phyloP scores from a whole-genome alignment of 2,113 vertebrate species.

The Varanus komodoensis region DNA sequence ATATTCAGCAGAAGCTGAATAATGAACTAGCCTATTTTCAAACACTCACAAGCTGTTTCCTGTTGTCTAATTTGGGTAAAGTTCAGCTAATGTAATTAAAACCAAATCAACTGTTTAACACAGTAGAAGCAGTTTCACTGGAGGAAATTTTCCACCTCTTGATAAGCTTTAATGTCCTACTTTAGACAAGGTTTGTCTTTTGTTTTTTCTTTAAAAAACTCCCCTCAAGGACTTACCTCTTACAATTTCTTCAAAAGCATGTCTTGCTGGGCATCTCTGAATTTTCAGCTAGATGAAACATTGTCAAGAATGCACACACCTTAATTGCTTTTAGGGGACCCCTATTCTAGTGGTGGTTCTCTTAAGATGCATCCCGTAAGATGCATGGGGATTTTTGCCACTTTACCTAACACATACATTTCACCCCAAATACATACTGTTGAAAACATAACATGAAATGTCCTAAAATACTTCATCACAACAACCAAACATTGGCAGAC shows the following conservation, averaged over 20 bases:
- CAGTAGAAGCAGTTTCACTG: conserved; percentile 3
- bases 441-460: neutral
- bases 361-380: neutral
- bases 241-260: neutral
- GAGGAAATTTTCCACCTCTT: conserved; percentile 7
- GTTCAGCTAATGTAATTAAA: conserved; percentile 34
- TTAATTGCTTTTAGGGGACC: neutral
- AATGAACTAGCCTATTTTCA: conserved; percentile 29
- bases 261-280: neutral
- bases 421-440: neutral
- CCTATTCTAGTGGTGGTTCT: no score
- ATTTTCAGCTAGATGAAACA: neutral
- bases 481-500: neutral
- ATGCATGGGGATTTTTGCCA: neutral
- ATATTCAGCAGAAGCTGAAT: conserved; percentile 32
- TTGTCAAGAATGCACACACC: neutral
- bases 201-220: neutral
- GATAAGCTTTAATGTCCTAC: conserved; percentile 1
- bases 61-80: conserved; percentile 12
- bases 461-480: neutral
- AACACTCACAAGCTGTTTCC: conserved; percentile 24
- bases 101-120: conserved; percentile 17
- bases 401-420: neutral
- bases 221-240: neutral
- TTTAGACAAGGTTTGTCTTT: conserved; percentile 7